A percentile compares a stretch with the other conserved stretches of the same genome.
These are phyloP conservation scores for Rhagophthalmus giganteus DNA, from an alignment of 2,888 invertebrate genomes.

Conservation along the genomic window DNA sequence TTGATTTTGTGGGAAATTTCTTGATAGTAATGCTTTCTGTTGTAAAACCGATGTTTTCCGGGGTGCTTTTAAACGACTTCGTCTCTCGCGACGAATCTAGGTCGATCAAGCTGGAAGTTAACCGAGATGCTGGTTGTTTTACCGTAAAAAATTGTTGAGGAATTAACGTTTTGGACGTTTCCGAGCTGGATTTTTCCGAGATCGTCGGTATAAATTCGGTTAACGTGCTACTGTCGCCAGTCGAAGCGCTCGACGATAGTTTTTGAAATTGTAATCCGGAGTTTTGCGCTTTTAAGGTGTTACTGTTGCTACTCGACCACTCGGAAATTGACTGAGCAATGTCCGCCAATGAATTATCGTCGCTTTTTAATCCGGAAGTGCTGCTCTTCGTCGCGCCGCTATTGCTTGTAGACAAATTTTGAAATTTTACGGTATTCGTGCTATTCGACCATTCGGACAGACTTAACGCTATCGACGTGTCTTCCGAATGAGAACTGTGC, in stretches of 20 bases:
- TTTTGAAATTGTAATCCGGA: slow-evolving; percentile 52
- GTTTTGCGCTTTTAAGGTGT: slow-evolving; percentile 69
- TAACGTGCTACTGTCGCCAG: slow-evolving; percentile 54
- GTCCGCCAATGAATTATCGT: slow-evolving; percentile 74
- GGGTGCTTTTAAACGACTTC: slow-evolving; percentile 51
- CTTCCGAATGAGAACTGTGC: slow-evolving; percentile 82
- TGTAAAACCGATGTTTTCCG: slow-evolving; percentile 49
- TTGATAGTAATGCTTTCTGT: slow-evolving; percentile 34
- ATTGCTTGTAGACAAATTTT: slow-evolving; percentile 68
- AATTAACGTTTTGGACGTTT: slow-evolving; percentile 71
- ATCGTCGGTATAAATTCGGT: slow-evolving; percentile 75
- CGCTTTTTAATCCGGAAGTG: slow-evolving; percentile 68
- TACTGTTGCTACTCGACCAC: slow-evolving; percentile 77
- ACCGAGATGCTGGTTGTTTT: slow-evolving; percentile 40
- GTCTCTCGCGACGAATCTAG: slow-evolving; percentile 41
- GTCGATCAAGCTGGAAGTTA: slow-evolving; percentile 51
- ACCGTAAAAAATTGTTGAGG: slow-evolving; percentile 57
- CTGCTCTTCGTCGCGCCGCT: slow-evolving; percentile 65
- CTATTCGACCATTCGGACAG: slow-evolving; percentile 89
- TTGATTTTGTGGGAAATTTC: slow-evolving; percentile 52
- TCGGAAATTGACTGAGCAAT: slow-evolving; percentile 80
- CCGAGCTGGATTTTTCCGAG: slow-evolving; percentile 79
- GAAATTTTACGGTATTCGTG: slow-evolving; percentile 81
- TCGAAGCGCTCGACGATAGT: slow-evolving; percentile 50
- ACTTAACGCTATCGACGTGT: slow-evolving; percentile 82